Evolutionary conservation across 2,113 vertebrate species (phyloP).

Genomic region (Nothoprocta perdicaria): DNA sequence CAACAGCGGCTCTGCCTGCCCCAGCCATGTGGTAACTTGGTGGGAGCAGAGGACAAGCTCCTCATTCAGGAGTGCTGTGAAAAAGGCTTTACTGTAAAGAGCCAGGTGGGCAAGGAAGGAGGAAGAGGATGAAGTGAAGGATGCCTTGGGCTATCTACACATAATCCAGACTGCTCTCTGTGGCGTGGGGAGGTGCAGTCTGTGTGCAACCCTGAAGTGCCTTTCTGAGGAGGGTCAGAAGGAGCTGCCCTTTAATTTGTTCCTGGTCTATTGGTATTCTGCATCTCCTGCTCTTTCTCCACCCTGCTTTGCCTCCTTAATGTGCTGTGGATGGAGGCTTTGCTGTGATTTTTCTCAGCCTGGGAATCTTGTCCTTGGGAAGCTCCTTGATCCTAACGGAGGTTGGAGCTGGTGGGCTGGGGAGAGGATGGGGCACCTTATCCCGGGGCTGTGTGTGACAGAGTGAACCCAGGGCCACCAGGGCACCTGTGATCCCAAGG

Average conservation of each 20-base stretch:
- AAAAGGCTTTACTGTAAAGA: not conserved
- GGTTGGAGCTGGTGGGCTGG: not conserved
- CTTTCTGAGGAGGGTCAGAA: not conserved
- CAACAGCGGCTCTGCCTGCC: not conserved
- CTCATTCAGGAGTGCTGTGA: not conserved
- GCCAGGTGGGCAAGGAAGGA: too few species aligned
- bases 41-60: not conserved
- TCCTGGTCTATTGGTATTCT: accelerated
- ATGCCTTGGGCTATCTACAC: not conserved
- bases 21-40: not conserved
- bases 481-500: not conserved
- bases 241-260: not conserved
- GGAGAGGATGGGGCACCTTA: not conserved
- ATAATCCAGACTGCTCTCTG: not conserved
- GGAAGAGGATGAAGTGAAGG: not conserved
- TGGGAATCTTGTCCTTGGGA: not conserved
- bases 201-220: not conserved
- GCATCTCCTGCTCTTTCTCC: not conserved
- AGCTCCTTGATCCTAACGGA: accelerated
- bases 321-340: accelerated
- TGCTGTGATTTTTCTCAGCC: not conserved
- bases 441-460: not conserved
- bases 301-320: not conserved
- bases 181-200: accelerated
- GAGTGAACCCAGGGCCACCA: accelerated